A percentile compares a stretch with the other conserved stretches of the same genome.
phyloP scores from a whole-genome alignment of 2,888 invertebrate species.

The Actias luna region DNA sequence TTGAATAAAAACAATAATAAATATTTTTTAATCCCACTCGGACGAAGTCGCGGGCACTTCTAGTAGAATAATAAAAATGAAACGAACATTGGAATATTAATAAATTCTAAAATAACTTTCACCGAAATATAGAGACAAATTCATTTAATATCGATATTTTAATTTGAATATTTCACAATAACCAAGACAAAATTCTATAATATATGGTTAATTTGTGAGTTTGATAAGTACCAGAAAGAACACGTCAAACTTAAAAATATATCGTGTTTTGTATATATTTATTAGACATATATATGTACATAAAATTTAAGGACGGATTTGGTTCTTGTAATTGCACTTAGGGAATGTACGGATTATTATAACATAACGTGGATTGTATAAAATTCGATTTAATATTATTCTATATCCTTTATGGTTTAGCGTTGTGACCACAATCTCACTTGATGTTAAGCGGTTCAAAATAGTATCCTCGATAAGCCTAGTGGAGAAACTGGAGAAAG shows the following conservation, averaged over 20 bases:
- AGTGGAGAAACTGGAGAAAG: too few relatives aligned
- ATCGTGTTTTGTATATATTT: neutral
- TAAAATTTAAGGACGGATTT: slow-evolving; percentile 37
- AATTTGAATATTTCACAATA: neutral
- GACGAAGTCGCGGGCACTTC: too few relatives aligned
- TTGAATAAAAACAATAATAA: too few relatives aligned
- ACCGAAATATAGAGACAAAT: slow-evolving; percentile 32
- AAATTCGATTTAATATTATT: too few relatives aligned
- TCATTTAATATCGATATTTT: slow-evolving; percentile 19
- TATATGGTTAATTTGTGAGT: neutral
- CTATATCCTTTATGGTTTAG: too few relatives aligned
- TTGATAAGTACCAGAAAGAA: neutral
- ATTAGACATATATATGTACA: neutral
- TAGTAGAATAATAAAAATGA: too few relatives aligned
- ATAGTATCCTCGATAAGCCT: too few relatives aligned
- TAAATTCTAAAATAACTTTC: slow-evolving; percentile 34
- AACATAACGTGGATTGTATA: too few relatives aligned
- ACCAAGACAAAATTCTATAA: too few relatives aligned
- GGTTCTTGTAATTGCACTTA: slow-evolving; percentile 48
- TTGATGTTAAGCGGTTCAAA: too few relatives aligned
- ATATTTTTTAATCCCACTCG: too few relatives aligned
- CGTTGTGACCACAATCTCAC: too few relatives aligned
- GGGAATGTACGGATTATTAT: slow-evolving; percentile 38
- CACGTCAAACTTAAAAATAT: neutral
- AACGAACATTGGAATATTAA: slow-evolving; percentile 26